phyloP scores from a whole-genome alignment of 2,888 invertebrate genomes.

The Xanthia icteritia region DNA sequence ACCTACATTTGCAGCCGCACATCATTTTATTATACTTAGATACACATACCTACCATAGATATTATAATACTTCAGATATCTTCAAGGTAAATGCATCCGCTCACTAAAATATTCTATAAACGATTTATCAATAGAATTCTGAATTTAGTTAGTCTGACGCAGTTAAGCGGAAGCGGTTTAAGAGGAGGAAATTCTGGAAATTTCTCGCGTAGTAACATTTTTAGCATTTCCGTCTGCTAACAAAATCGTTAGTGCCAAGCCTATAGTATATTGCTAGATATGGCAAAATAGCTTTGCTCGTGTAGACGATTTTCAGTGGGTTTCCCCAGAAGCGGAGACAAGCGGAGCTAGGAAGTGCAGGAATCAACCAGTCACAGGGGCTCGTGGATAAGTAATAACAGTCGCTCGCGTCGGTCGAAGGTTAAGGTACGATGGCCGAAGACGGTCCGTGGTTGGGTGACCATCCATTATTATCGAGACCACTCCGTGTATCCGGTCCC shows the following conservation, averaged over 20 bases:
- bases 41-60: not conserved
- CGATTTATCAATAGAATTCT: conserved; percentile 37
- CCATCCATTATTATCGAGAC: too few relatives aligned
- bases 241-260: not conserved
- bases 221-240: not conserved
- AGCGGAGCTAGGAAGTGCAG: too few relatives aligned
- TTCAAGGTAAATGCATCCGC: conserved; percentile 40
- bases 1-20: not conserved
- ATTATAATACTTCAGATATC: conserved; percentile 11
- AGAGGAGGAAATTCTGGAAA: conserved; percentile 16
- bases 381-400: not conserved
- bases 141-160: conserved; percentile 29
- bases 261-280: not conserved
- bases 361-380: not conserved
- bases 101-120: conserved; percentile 21
- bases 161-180: conserved; percentile 41
- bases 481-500: too few relatives aligned
- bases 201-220: conserved; percentile 10
- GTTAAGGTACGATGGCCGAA: too few relatives aligned
- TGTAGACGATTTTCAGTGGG: not conserved
- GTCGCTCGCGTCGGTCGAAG: not conserved
- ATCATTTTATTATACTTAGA: not conserved
- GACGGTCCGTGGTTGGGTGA: not conserved
- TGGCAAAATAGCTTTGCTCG: not conserved
- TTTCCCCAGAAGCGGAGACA: not conserved